Percentiles rank a stretch among this genome's conserved stretches.
Conservation (phyloP, 35 echinoderm and acorn worm species). For the Acanthaster planci region DNA sequence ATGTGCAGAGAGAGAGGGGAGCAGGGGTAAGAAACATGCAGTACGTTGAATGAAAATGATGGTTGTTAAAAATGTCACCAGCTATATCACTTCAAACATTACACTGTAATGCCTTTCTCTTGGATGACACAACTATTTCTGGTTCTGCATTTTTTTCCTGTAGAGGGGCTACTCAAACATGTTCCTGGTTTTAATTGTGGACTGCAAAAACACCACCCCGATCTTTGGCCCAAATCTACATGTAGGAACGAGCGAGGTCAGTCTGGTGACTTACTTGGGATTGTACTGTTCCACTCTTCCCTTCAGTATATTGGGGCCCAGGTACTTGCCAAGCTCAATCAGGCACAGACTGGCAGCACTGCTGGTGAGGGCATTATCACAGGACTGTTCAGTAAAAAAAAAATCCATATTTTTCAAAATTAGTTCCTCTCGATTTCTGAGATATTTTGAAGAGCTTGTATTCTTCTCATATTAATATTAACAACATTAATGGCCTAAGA, state of each 20-base stretch:
- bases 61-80: too few relatives aligned
- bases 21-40: too few relatives aligned
- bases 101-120: too few relatives aligned
- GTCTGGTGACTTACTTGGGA: slow-evolving; percentile 57
- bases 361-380: slow-evolving; percentile 88
- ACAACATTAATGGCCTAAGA: neutral
- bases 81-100: too few relatives aligned
- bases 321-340: slow-evolving; percentile 70
- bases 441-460: too few relatives aligned
- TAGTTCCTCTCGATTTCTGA: neutral
- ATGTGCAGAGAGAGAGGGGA: too few relatives aligned
- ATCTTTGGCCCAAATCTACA: neutral
- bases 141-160: too few relatives aligned
- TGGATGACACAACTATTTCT: too few relatives aligned
- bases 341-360: slow-evolving; percentile 83
- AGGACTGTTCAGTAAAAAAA: slow-evolving; percentile 63
- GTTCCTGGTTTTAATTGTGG: neutral
- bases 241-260: neutral
- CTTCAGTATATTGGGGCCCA: slow-evolving; percentile 93
- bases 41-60: too few relatives aligned
- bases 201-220: neutral
- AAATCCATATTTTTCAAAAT: slow-evolving; percentile 5
- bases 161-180: too few relatives aligned
- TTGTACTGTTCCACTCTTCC: slow-evolving; percentile 94
- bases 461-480: too few relatives aligned